phyloP scores from a whole-genome alignment of 2,797 vertebrate genomes.

The Silurus aristotelis region DNA sequence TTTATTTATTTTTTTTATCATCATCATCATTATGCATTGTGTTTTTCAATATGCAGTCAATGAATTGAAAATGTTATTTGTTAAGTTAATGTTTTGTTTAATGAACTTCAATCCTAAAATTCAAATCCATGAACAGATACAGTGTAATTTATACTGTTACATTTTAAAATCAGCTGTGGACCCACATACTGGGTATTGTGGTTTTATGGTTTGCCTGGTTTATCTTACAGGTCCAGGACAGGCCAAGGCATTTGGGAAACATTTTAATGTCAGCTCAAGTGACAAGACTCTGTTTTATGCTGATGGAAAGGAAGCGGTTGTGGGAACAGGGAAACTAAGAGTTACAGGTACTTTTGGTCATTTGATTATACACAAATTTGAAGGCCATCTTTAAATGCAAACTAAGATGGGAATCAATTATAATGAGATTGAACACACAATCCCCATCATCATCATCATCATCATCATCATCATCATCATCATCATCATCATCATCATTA shows the following conservation, averaged over 20 bases:
- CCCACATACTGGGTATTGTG: background rate
- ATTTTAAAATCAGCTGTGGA: background rate
- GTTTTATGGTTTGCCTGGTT: background rate
- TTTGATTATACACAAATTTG: background rate
- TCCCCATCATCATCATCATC: background rate
- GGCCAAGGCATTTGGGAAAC: constrained; percentile 78
- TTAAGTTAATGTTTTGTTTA: background rate
- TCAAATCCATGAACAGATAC: background rate
- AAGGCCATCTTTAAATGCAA: background rate
- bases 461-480: background rate
- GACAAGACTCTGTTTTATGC: constrained; percentile 86
- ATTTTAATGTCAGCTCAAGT: constrained; percentile 83
- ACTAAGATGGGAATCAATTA: background rate
- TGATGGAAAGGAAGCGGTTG: constrained; percentile 77
- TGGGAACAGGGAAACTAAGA: constrained; percentile 89
- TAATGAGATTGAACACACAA: background rate
- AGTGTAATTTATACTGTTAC: background rate
- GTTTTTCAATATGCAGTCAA: constrained; percentile 5
- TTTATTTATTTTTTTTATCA: too few species aligned
- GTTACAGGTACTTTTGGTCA: constrained; percentile 81
- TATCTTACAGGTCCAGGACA: constrained; percentile 80
- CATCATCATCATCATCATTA: background rate
- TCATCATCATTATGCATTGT: background rate
- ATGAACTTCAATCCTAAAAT: background rate
- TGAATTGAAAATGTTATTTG: background rate